Base-by-base conservation (phyloP, 2,113 vertebrate species). In the Campylomormyrus tamandua region DNA sequence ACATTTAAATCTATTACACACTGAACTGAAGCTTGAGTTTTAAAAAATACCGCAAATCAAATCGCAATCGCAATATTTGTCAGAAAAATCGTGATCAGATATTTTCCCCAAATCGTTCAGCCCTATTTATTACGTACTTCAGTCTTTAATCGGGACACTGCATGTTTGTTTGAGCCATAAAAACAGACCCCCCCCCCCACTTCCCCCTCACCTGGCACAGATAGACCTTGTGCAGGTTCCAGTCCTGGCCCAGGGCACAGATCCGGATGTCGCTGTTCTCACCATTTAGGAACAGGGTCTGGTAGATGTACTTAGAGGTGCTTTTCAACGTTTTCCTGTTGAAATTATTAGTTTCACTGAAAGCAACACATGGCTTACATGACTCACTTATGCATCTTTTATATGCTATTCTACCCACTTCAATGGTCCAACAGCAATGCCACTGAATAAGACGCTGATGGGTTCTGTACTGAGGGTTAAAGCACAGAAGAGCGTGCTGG, bases 211-310 rank as follows among this genome's bases (percentile, higher is more conserved):
- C 98, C 97, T 99, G 98, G 88, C 98, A 98, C 90, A 99, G 94
- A 91, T 99, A 99, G 5, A 99, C 96, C 94, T 99, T 99, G 92
- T 99, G 98, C 91, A 99, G 96, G 92, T 97, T 98, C 98, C 98
- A 99, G 86, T 98, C 97, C 93, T 99, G 97, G 89, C 98, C 98
- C 92, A 99, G 95, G 7, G 98, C 98, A 91, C 97, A 97, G 45
- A 99, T 99, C 27, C 97, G 96, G 93, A 99, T 95, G 87, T 99
- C 98, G 15, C 98, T 99, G 94, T 99, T 99, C 94, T 99, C 98
- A 4, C 98, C 98, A 56, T 99, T 98, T 90, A 99, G 91, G 93
- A 99, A 99, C 86, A 99, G 95, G 0, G 98, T 99, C 93, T 99
- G 98, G 92, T 99, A 99, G 93, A 99, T 99, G 89, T 99, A 99